Evolutionary conservation across 2,888 invertebrate species (phyloP), one percentile per base, ranked within the genome.

Genomic region (Eristalinus aeneus): DNA sequence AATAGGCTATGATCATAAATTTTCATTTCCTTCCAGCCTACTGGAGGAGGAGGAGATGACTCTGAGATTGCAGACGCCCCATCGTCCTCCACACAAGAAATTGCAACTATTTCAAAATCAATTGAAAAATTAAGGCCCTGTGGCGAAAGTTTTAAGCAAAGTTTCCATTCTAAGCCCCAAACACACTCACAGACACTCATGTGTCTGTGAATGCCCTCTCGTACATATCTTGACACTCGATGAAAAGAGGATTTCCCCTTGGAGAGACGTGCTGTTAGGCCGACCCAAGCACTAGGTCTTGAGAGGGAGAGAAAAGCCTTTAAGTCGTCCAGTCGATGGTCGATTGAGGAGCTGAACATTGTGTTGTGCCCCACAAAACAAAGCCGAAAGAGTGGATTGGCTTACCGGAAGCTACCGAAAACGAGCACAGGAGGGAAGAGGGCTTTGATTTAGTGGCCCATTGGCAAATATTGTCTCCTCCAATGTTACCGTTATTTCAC

Each of bases 101-200:
- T 82, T 80, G 80, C 85, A 85, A 85, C 85, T 85, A 80, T 85
- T 85, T 76, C 36, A 36, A 80, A 85, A 85, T 85, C 85, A 85
- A 85, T 85, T 85, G 76, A 85, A 85, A 80, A 85, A 85, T 80
- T 80, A 85, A 76, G 80, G 65, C 79, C 75, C 69, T 58, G 56
- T 79, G 78, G 75, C 56, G 80, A 79, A 80, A 85, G 76, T 85
- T 85, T 71, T 11, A 58, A 67, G 64, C 85, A 76, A 85, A 85
- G 68, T 85, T 85, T 76, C 8, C 64, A 16, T 46, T 1, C 46
- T 16, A 3, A 12, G n/a, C 39, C 4, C 46, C 36, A 68, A 60
- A n/a, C 27, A 16, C 60, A 32, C 65, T 22, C 20, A 9, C 8
- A 6, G 9, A 11, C 39, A n/a, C 46, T 54, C 22, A 74, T 54